Percentiles rank a stretch among this genome's conserved stretches.
Evolutionary conservation across 2,888 invertebrate genomes (phyloP).

Genomic region (Lordiphosa fenestrarum): DNA sequence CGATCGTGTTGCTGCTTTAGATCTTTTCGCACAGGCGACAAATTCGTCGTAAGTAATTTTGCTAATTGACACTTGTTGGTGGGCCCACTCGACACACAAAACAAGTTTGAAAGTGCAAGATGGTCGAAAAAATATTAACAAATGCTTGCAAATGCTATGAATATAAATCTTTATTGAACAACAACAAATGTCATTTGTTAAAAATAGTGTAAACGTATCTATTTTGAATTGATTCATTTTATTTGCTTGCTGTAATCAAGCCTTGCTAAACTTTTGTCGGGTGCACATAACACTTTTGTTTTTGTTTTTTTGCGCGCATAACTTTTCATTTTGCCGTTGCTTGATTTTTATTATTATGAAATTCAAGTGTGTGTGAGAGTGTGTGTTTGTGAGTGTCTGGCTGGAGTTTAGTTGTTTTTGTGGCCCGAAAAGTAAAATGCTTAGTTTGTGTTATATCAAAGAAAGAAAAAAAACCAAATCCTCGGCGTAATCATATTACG

Average conservation of each 20-base stretch:
- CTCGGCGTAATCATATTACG: slow-evolving; percentile 58
- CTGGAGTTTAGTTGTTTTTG: slow-evolving; percentile 22
- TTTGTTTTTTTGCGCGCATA: slow-evolving; percentile 26
- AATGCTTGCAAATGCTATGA: too few species aligned
- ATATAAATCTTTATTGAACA: too few species aligned
- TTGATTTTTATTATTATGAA: slow-evolving; percentile 57
- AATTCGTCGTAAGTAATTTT: slow-evolving; percentile 41
- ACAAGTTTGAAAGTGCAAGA: too few species aligned
- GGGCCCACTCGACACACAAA: background rate
- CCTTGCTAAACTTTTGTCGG: slow-evolving; percentile 10
- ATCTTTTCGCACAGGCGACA: slow-evolving; percentile 45
- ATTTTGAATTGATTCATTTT: too few species aligned
- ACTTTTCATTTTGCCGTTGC: slow-evolving; percentile 55
- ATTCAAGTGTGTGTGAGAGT: slow-evolving; percentile 22
- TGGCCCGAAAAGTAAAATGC: slow-evolving; percentile 57
- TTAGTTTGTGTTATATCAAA: slow-evolving; percentile 54
- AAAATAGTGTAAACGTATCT: too few species aligned
- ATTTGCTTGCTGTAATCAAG: too few species aligned
- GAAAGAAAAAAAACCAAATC: slow-evolving; percentile 36
- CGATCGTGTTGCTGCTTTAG: slow-evolving; percentile 38
- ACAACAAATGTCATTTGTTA: too few species aligned
- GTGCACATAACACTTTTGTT: slow-evolving; percentile 58
- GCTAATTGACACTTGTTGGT: slow-evolving; percentile 3
- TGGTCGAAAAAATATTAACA: too few species aligned
- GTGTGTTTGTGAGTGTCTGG: slow-evolving; percentile 24